phyloP scores from a whole-genome alignment of 2,888 invertebrate species.

The Physocephala rufipes region DNA sequence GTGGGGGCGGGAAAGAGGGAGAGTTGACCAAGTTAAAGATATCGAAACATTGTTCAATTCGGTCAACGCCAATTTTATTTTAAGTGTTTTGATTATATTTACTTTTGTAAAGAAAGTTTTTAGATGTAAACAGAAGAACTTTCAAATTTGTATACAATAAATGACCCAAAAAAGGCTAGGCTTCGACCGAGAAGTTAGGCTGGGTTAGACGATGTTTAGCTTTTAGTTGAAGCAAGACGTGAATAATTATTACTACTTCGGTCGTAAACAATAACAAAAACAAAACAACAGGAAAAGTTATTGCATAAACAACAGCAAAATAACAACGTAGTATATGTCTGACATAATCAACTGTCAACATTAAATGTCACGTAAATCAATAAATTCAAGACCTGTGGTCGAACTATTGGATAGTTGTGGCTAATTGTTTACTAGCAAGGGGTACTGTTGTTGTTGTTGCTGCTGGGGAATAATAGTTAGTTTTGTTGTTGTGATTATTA shows the following conservation, averaged over 20 bases:
- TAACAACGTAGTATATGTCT: too few species aligned
- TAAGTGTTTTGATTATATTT: constrained; percentile 11
- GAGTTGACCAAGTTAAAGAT: not conserved
- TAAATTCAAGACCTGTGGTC: constrained; percentile 32
- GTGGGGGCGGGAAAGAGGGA: not conserved
- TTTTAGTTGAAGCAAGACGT: too few species aligned
- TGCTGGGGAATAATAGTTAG: too few species aligned
- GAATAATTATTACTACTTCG: too few species aligned
- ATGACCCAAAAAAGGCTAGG: too few species aligned
- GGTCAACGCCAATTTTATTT: constrained; percentile 10
- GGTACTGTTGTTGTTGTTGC: constrained; percentile 5
- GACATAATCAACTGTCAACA: constrained; percentile 49
- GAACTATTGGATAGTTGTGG: not conserved
- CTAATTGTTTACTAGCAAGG: not conserved
- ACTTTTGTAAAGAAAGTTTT: not conserved
- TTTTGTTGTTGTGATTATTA: not conserved
- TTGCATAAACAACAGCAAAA: not conserved
- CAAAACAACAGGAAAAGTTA: too few species aligned
- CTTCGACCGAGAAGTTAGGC: too few species aligned
- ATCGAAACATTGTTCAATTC: not conserved
- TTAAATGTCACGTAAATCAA: constrained; percentile 45
- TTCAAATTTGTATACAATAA: too few species aligned
- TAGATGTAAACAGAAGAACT: constrained; percentile 8
- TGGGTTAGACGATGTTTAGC: too few species aligned
- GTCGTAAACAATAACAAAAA: not conserved